Conservation (phyloP, 2,113 vertebrate species). For the Brachionichthys hirsutus region DNA sequence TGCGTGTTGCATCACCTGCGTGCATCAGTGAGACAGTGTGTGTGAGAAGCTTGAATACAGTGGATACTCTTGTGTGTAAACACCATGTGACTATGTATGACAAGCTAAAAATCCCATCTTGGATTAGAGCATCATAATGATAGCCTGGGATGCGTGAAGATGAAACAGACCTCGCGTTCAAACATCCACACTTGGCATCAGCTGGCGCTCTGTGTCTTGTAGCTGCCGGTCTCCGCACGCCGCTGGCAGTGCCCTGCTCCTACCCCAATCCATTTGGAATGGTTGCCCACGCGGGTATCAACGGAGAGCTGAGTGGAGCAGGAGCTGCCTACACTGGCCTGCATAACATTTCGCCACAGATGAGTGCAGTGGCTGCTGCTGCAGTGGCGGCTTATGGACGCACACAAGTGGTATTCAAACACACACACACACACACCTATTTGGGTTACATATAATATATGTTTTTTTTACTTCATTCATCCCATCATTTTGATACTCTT, state of each 20-base stretch:
- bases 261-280: constrained; percentile 90
- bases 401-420: constrained; percentile 86
- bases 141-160: neutral
- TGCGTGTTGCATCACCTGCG: neutral
- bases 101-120: neutral
- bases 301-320: constrained; percentile 87
- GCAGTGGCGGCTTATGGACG: constrained; percentile 86
- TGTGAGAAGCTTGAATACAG: neutral
- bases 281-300: constrained; percentile 94
- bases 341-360: constrained; percentile 89
- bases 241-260: constrained; percentile 87
- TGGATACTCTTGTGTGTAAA: neutral
- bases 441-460: too few species aligned
- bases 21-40: too few species aligned
- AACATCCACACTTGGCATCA: too few species aligned
- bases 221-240: constrained; percentile 87
- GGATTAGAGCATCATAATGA: neutral
- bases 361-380: constrained; percentile 86
- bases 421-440: neutral
- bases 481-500: too few species aligned
- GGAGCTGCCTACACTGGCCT: constrained; percentile 85
- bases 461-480: too few species aligned
- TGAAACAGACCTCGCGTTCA: too few species aligned
- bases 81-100: too few species aligned
- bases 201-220: neutral